Evolutionary conservation across 2,888 invertebrate species (phyloP), one percentile per base, ranked within the genome.

Genomic region (Abrostola triplasia): DNA sequence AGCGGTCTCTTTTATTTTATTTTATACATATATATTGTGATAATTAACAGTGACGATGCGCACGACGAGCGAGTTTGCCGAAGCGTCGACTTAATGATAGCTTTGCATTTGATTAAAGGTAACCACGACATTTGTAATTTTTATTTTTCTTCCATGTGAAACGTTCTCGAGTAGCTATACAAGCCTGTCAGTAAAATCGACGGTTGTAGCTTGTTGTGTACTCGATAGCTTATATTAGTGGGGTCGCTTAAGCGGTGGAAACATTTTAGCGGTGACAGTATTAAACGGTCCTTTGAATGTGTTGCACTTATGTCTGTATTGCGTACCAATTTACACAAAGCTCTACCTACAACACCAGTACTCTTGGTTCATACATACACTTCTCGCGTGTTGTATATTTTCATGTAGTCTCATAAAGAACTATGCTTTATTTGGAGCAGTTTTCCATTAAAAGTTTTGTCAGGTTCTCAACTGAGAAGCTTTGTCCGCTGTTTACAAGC

Each of bases 1-100:
- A 92, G 92, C 93, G 93, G 91, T 92, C 92, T 91, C 92, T 91
- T 94, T 94, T 93, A 93, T 92, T 93, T 92, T 88, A 92, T 90
- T 90, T 86, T 88, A 88, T 86, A 89, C 81, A 88, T 92, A 90
- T 92, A 91, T 93, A 92, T 92, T 90, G 92, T 91, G 91, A 92
- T 94, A 94, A 94, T 94, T 93, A 94, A 93, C 92, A 92, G 90
- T 91, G 92, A 90, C 89, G 90, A 92, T 90, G 92, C 89, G 89
- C 92, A 90, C 92, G 89, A 90, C 87, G 89, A 91, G 88, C 85
- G 85, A 88, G 90, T 90, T 90, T 86, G 88, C 88, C 86, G 88
- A 90, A 90, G 90, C 88, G 84, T 89, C 85, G 88, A 88, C 89
- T 92, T 92, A 92, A 93, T 92, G 91, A 93, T 92, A 91, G 90